Evolutionary conservation across 1,140 invertebrate genomes (phyloP).

Genomic region (Drosophila takahashii): DNA sequence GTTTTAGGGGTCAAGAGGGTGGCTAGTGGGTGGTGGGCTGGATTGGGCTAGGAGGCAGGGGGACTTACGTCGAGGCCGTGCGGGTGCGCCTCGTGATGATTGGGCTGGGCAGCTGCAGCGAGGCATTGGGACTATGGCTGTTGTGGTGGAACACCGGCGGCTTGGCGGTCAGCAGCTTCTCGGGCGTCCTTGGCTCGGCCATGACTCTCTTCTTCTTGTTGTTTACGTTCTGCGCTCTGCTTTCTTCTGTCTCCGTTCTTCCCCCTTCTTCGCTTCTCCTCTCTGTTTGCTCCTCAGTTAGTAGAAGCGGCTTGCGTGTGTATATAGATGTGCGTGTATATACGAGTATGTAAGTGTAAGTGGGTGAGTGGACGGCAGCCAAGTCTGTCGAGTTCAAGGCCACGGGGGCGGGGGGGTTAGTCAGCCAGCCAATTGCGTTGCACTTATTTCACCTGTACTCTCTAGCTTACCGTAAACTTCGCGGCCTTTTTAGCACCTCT

Average conservation of each 20-base stretch:
- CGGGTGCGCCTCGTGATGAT: slow-evolving; percentile 91
- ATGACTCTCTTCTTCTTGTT: slow-evolving; percentile 33
- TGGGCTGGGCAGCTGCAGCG: slow-evolving; percentile 89
- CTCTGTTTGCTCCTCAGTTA: not conserved
- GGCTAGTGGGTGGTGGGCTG: not conserved
- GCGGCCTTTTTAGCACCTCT: slow-evolving; percentile 21
- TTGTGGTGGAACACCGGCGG: slow-evolving; percentile 74
- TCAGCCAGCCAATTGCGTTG: slow-evolving; percentile 70
- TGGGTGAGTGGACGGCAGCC: slow-evolving; percentile 62
- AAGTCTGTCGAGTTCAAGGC: slow-evolving; percentile 74
- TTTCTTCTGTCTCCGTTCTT: slow-evolving; percentile 7
- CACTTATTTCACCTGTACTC: slow-evolving; percentile 33
- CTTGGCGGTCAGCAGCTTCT: slow-evolving; percentile 75
- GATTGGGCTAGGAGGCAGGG: not conserved
- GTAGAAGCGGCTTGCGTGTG: slow-evolving; percentile 33
- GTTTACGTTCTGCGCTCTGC: too few relatives aligned
- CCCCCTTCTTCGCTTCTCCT: slow-evolving; percentile 3
- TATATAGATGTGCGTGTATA: not conserved
- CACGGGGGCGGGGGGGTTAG: slow-evolving; percentile 54
- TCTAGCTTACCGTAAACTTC: slow-evolving; percentile 37
- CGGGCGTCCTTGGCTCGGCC: slow-evolving; percentile 77
- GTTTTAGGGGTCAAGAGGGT: slow-evolving; percentile 2
- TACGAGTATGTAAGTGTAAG: not conserved
- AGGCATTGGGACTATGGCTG: slow-evolving; percentile 83
- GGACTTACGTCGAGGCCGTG: slow-evolving; percentile 91